A percentile compares a stretch with the other conserved stretches of the same genome.
Evolutionary conservation across 2,797 vertebrate species (phyloP).

Genomic region (Ctenopoma multispine): DNA sequence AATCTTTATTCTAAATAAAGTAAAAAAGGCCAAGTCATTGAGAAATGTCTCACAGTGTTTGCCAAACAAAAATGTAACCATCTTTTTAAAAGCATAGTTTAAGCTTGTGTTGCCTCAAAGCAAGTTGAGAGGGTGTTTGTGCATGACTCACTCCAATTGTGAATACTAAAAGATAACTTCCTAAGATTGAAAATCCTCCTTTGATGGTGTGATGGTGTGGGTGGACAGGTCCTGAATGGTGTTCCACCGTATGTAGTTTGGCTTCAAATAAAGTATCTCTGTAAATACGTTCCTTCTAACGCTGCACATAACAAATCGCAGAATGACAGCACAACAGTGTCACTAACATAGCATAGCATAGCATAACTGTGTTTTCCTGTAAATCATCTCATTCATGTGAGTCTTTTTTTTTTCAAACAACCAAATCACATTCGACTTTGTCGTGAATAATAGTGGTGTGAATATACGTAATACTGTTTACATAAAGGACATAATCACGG

Average conservation of each 20-base stretch:
- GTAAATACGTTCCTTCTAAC: constrained; percentile 41
- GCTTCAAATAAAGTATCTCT: constrained; percentile 39
- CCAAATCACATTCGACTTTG: no score
- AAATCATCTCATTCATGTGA: no score
- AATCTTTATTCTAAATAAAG: constrained; percentile 51
- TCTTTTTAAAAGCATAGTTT: constrained; percentile 72
- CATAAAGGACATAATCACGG: no score
- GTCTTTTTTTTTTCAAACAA: no score
- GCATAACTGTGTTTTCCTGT: neutral
- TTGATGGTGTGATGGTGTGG: constrained; percentile 71
- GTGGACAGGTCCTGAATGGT: constrained; percentile 68
- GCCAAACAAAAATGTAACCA: constrained; percentile 59
- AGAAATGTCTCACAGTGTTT: constrained; percentile 59
- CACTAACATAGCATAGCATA: neutral
- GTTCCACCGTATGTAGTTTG: constrained; percentile 45
- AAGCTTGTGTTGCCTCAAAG: constrained; percentile 62
- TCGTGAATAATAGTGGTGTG: no score
- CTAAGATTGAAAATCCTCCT: constrained; percentile 65
- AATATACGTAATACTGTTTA: no score
- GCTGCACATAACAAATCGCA: neutral
- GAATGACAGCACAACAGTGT: constrained; percentile 1
- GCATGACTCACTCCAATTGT: constrained; percentile 70
- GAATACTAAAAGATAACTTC: constrained; percentile 69
- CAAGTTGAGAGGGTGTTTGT: constrained; percentile 56
- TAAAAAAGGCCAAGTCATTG: constrained; percentile 28